Base-by-base conservation (phyloP, 2,888 invertebrate species). In the Mechanitis mazaeus region DNA sequence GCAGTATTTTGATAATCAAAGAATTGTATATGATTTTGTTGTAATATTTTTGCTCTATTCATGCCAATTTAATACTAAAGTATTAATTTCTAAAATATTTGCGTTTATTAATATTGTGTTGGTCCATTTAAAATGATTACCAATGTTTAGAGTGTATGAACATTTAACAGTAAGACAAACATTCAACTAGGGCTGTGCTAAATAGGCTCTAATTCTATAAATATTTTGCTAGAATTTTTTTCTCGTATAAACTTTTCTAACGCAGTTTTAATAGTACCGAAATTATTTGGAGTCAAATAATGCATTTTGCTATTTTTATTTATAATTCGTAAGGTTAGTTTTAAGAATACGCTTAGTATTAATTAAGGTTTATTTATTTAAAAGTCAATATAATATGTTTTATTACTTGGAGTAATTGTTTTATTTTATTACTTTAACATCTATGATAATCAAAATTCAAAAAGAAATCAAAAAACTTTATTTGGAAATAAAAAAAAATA, bases 351-450 rank as follows among this genome's bases (percentile, higher is more conserved):
- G 88, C 83, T 85, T 85, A 84, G 86, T 83, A 79, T 78, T 79
- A 72, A 68, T 71, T 77, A 86, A 84, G 85, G 79, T 87, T 84
- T 87, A 88, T 88, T 90, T 90, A 88, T 88, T 87, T 83, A 83
- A 88, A 87, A 88, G 87, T 88, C 88, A 89, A 88, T 88, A 88
- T 87, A 87, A 85, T 84, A 84, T 83, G 85, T 84, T 86, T 85
- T 84, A 83, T 83, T 84, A 81, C 76, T 76, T 79, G 77, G 69
- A 67, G 68, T 64, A 33, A 57, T 71, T 59, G 72, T 79, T 79
- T 77, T 71, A 79, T 83, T 80, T 76, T 66, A 47, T 46, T 9
- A 1, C 38, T 7, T 38, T 7, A 4, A 4, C 38, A 4, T 7
- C 38, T 38, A 1, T 7, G 5, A 6, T 7, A 38, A 38, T 7